phyloP scores from a whole-genome alignment of 1,140 invertebrate genomes.

The Diachasma alloeum region DNA sequence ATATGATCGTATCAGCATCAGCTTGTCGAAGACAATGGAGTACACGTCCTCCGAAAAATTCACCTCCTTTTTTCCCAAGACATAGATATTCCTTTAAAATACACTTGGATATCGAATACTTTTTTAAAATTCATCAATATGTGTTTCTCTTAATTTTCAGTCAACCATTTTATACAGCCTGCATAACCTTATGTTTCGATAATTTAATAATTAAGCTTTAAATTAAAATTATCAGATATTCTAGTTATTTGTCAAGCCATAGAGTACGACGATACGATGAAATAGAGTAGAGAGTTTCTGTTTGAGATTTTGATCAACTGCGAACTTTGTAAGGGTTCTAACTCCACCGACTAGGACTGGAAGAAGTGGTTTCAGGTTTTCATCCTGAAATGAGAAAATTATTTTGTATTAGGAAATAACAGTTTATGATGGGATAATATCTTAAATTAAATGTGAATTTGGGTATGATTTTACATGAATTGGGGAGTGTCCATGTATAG shows the following conservation, averaged over 20 bases:
- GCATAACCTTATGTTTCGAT: neutral
- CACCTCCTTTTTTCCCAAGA: no score
- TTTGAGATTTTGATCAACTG: constrained; percentile 68
- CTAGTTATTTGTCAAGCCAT: constrained; percentile 65
- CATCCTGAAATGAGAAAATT: constrained; percentile 55
- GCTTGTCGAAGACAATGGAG: neutral
- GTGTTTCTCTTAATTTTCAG: neutral
- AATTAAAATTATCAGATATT: constrained; percentile 20
- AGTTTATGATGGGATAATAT: no score
- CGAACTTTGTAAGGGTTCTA: constrained; percentile 70
- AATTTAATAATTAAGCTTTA: neutral
- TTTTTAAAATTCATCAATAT: neutral
- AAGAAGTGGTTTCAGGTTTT: constrained; percentile 68
- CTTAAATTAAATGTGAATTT: no score
- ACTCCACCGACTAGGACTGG: constrained; percentile 72
- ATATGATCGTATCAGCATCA: neutral
- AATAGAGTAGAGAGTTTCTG: constrained; percentile 71
- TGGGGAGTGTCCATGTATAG: no score
- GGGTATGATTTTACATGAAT: no score
- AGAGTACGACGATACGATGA: constrained; percentile 69
- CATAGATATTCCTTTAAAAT: neutral
- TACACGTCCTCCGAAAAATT: no score
- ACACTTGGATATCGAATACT: neutral
- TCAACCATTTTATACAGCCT: neutral
- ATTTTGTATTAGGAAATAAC: neutral